Percentiles rank a stretch among this genome's conserved stretches.
phyloP scores from a whole-genome alignment of 1,140 invertebrate genomes.

The Geopemphigus sp. region DNA sequence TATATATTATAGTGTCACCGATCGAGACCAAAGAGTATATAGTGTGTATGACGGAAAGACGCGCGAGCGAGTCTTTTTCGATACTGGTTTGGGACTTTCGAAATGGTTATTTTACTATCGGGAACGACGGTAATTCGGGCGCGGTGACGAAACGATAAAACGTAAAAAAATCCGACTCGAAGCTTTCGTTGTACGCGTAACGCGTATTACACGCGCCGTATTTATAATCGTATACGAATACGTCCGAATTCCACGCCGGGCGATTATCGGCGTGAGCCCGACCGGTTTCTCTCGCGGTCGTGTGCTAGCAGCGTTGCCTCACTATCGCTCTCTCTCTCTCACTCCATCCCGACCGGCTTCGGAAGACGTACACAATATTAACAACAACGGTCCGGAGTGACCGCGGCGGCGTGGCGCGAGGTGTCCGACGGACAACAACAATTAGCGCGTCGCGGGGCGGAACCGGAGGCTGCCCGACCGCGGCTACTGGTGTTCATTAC shows the following conservation, averaged over 20 bases:
- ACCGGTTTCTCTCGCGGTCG: slow-evolving; percentile 27
- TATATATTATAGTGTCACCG: too few species aligned
- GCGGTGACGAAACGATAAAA: neutral
- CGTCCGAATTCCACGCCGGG: slow-evolving; percentile 9
- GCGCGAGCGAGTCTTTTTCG: neutral
- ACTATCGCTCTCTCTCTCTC: too few species aligned
- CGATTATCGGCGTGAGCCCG: slow-evolving; percentile 15
- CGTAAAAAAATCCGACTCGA: too few species aligned
- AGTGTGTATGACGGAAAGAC: too few species aligned
- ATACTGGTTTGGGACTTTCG: neutral
- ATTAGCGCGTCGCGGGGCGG: slow-evolving; percentile 45
- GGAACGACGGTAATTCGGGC: too few species aligned
- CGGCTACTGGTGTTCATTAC: slow-evolving; percentile 28
- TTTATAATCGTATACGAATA: neutral
- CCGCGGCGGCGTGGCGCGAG: neutral
- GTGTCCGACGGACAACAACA: slow-evolving; percentile 35
- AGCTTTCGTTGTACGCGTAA: too few species aligned
- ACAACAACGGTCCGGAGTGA: too few species aligned
- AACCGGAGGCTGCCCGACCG: neutral
- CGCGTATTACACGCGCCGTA: neutral
- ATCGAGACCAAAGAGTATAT: too few species aligned
- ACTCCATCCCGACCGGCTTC: too few species aligned
- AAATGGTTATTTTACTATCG: neutral
- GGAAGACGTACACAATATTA: too few species aligned
- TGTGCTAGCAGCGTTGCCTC: neutral